phyloP scores from a whole-genome alignment of 1,140 invertebrate species.

The Eubasilissa regina region DNA sequence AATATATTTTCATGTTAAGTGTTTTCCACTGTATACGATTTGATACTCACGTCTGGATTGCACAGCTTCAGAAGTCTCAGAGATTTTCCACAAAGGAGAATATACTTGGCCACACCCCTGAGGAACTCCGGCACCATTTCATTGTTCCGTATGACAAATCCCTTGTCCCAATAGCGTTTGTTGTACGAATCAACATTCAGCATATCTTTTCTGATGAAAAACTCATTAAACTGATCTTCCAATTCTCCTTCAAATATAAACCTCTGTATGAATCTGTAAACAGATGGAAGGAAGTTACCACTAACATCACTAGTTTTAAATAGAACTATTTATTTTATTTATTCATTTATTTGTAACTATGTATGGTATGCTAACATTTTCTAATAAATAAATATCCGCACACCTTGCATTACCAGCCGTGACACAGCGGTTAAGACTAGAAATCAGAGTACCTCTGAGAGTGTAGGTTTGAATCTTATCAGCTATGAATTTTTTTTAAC shows the following conservation, averaged over 20 bases:
- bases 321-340: too few relatives aligned
- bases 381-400: too few relatives aligned
- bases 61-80: slow-evolving; percentile 75
- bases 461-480: neutral
- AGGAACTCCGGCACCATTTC: slow-evolving; percentile 74
- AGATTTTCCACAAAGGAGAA: slow-evolving; percentile 76
- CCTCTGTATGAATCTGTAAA: slow-evolving; percentile 74
- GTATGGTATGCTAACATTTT: too few relatives aligned
- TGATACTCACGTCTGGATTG: slow-evolving; percentile 72
- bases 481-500: too few relatives aligned
- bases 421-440: neutral
- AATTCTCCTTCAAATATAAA: slow-evolving; percentile 78
- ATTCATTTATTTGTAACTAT: too few relatives aligned
- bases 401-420: too few relatives aligned
- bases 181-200: slow-evolving; percentile 72
- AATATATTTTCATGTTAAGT: too few relatives aligned
- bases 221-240: slow-evolving; percentile 75
- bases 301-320: too few relatives aligned
- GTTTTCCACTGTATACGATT: neutral
- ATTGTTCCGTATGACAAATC: slow-evolving; percentile 71
- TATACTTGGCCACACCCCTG: slow-evolving; percentile 70
- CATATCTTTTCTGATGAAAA: slow-evolving; percentile 74
- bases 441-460: neutral
- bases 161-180: slow-evolving; percentile 76
- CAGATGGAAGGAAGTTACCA: slow-evolving; percentile 4